Conservation (phyloP, 2,888 invertebrate genomes). For the Amphipyra berbera region DNA sequence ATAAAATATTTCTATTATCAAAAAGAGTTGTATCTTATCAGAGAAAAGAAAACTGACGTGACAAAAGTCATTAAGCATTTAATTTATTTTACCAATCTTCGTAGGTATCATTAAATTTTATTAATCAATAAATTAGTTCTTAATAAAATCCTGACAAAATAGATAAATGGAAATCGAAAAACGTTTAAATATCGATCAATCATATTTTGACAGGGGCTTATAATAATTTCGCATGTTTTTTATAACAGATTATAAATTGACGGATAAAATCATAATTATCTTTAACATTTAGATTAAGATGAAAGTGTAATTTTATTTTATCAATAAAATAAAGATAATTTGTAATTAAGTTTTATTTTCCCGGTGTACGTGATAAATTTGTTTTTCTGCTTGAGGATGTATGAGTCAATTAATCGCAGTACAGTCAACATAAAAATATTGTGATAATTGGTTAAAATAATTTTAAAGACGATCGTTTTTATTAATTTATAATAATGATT, state of each 20-base stretch:
- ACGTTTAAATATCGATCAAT: conserved; percentile 78
- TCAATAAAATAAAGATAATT: conserved; percentile 36
- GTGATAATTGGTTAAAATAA: too few relatives aligned
- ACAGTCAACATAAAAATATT: too few relatives aligned
- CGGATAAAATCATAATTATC: conserved; percentile 33
- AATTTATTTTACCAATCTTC: too few relatives aligned
- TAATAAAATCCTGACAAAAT: conserved; percentile 29
- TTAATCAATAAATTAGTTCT: conserved; percentile 18
- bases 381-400: conserved; percentile 12
- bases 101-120: too few relatives aligned
- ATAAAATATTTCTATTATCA: too few relatives aligned
- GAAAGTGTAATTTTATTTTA: conserved; percentile 41
- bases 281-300: conserved; percentile 27
- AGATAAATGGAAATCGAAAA: conserved; percentile 50
- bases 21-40: too few relatives aligned
- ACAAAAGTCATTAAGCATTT: too few relatives aligned
- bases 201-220: conserved; percentile 60
- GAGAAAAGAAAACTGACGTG: too few relatives aligned
- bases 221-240: conserved; percentile 30
- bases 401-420: conserved; percentile 14
- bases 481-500: too few relatives aligned
- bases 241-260: conserved; percentile 11
- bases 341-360: conserved; percentile 28
- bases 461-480: too few relatives aligned
- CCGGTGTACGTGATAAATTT: conserved; percentile 8